Percentiles rank a stretch among this genome's conserved stretches.
Evolutionary conservation across 2,888 invertebrate genomes (phyloP).

Genomic region (Thumatha senex): DNA sequence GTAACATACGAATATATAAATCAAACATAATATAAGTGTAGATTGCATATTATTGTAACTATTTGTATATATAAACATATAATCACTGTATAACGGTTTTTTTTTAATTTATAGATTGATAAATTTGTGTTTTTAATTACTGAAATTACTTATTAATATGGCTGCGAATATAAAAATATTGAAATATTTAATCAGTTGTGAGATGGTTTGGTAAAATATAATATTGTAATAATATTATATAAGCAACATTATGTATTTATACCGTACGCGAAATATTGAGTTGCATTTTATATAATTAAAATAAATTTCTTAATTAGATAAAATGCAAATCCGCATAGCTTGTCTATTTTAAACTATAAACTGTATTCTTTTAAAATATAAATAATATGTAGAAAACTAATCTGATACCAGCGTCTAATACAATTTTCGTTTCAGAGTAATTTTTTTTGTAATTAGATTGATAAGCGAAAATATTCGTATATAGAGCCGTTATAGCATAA

Average conservation of each 20-base stretch:
- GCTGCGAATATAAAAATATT: too few species aligned
- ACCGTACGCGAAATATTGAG: constrained; percentile 12
- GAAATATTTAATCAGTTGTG: too few species aligned
- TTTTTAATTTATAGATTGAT: too few species aligned
- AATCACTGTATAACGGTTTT: background rate
- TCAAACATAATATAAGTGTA: background rate
- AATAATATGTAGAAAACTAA: constrained; percentile 12
- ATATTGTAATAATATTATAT: too few species aligned
- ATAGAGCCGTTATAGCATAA: constrained; percentile 4
- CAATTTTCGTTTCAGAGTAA: constrained; percentile 3
- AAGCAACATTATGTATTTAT: too few species aligned
- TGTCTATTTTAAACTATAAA: constrained; percentile 12
- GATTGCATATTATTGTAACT: constrained; percentile 2
- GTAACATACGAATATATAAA: constrained; percentile 15
- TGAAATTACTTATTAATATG: too few species aligned
- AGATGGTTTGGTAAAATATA: too few species aligned
- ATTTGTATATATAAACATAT: constrained; percentile 10
- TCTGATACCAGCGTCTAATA: constrained; percentile 11
- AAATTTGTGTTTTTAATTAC: background rate
- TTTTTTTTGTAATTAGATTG: background rate
- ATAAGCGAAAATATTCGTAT: background rate
- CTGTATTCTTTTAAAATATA: constrained; percentile 5
- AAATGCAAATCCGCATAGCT: too few species aligned
- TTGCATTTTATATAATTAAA: constrained; percentile 13
- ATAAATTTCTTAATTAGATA: constrained; percentile 14